Evolutionary conservation across 2,888 invertebrate genomes (phyloP), one percentile per base, ranked within the genome.

Genomic region (Gnatocerus cornutus): DNA sequence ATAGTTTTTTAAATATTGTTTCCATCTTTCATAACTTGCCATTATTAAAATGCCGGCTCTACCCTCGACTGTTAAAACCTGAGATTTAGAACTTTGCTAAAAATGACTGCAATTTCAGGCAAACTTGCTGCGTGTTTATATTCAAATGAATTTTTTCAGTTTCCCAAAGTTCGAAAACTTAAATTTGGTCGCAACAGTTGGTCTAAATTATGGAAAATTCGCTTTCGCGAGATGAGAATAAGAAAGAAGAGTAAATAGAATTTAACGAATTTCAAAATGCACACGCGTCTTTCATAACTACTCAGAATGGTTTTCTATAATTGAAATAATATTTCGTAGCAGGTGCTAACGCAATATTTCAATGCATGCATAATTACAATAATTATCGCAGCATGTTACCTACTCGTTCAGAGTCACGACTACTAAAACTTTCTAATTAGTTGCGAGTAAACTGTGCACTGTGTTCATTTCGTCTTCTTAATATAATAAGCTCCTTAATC

Each of bases 371-470:
- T 72, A 73, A 73, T 71, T 74, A 71, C 76, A 74, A n/a, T n/a
- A n/a, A 75, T 76, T 76, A 76, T 72, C 74, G 64, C 74, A 70
- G 69, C 72, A 71, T 76, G 76, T 73, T 75, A 71, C 74, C 72
- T 69, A 71, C 65, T 68, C 66, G 62, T 59, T 30, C 55, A 46
- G 59, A 66, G 71, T 73, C 71, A 65, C 69, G 69, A 67, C 67
- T 72, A 43, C 71, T 67, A 52, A 76, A 77, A 77, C 74, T 76
- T 76, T 71, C 65, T 76, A 77, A 77, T 77, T 77, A 77, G 75
- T 76, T 71, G 64, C 73, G 58, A 67, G 74, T 76, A 74, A 75
- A 76, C 73, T 75, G 67, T 73, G 61, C 70, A 63, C 70, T 53
- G 65, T 73, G 64, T 71, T 69, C 71, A 71, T 75, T 74, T 73